Evolutionary conservation across 2,888 invertebrate genomes (phyloP).

Genomic region (Morpho deidamia): DNA sequence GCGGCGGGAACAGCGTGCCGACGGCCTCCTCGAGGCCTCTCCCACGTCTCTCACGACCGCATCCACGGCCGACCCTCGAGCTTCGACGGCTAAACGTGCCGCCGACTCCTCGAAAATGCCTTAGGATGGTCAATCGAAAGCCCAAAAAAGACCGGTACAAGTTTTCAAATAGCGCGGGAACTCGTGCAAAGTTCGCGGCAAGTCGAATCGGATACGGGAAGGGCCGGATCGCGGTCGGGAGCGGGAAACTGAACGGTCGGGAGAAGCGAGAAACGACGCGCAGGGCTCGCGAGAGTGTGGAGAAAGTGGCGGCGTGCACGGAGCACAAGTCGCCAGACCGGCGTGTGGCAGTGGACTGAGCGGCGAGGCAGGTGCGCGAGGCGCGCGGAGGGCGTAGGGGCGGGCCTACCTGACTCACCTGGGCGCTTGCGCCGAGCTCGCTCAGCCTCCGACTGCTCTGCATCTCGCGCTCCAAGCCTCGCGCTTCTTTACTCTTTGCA

Average conservation of each 20-base stretch:
- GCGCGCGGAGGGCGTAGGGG: conserved; percentile 65
- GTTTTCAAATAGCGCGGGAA: conserved; percentile 42
- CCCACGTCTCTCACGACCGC: conserved; percentile 72
- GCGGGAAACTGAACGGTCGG: conserved; percentile 69
- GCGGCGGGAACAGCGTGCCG: conserved; percentile 78
- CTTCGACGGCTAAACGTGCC: conserved; percentile 63
- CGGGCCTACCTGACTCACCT: conserved; percentile 76
- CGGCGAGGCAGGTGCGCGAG: conserved; percentile 65
- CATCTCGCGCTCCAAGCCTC: conserved; percentile 35
- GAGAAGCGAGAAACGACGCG: conserved; percentile 70
- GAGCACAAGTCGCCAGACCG: conserved; percentile 70
- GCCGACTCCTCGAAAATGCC: conserved; percentile 44
- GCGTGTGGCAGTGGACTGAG: conserved; percentile 50
- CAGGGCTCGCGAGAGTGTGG: conserved; percentile 74
- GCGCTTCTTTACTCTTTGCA: conserved; percentile 30
- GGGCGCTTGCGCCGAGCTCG: conserved; percentile 71
- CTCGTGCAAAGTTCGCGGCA: conserved; percentile 50
- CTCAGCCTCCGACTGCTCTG: conserved; percentile 50
- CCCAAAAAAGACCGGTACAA: conserved; percentile 22
- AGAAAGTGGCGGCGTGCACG: conserved; percentile 74
- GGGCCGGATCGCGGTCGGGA: conserved; percentile 52
- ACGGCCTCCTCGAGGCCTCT: conserved; percentile 76
- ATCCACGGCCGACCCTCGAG: conserved; percentile 67
- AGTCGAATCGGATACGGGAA: conserved; percentile 44
- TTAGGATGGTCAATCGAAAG: conserved; percentile 30